Percentiles rank a stretch among this genome's conserved stretches.
These are phyloP conservation scores for Cerastis rubricosa DNA, from an alignment of 2,888 invertebrate genomes.

Conservation along the genomic window DNA sequence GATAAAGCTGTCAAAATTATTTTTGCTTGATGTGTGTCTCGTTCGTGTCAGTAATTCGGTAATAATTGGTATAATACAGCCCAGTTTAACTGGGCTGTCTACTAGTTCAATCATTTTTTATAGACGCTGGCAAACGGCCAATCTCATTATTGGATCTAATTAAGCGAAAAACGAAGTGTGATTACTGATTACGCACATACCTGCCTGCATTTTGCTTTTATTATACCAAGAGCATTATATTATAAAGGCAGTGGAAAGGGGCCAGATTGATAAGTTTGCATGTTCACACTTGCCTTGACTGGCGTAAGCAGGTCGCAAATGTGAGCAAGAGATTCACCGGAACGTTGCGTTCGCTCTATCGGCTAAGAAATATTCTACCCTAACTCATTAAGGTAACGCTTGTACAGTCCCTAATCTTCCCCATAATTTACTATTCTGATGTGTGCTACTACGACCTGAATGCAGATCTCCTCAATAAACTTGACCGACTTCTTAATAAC, in stretches of 20 bases:
- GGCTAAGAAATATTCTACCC: too few relatives aligned
- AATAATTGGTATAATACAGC: constrained; percentile 5
- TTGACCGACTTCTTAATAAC: too few relatives aligned
- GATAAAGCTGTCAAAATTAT: not conserved
- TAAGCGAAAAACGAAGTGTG: not conserved
- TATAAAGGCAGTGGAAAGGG: not conserved
- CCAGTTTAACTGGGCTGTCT: constrained; percentile 24
- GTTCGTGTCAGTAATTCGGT: constrained; percentile 12
- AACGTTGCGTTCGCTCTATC: too few relatives aligned
- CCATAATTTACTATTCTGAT: too few relatives aligned
- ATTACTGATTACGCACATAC: not conserved
- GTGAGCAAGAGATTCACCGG: too few relatives aligned
- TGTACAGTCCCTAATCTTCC: too few relatives aligned
- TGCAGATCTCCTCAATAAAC: too few relatives aligned
- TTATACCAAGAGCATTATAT: not conserved
- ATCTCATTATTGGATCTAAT: constrained; percentile 25
- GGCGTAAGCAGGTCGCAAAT: too few relatives aligned
- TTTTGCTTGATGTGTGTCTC: not conserved
- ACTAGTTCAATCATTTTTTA: not conserved
- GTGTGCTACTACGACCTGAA: too few relatives aligned
- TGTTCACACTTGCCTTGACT: too few relatives aligned
- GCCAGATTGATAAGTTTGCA: not conserved
- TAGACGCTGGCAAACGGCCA: not conserved
- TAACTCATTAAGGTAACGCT: too few relatives aligned
- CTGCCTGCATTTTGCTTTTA: not conserved